Evolutionary conservation across 2,888 invertebrate genomes (phyloP).

Genomic region (Panzeria rudis): DNA sequence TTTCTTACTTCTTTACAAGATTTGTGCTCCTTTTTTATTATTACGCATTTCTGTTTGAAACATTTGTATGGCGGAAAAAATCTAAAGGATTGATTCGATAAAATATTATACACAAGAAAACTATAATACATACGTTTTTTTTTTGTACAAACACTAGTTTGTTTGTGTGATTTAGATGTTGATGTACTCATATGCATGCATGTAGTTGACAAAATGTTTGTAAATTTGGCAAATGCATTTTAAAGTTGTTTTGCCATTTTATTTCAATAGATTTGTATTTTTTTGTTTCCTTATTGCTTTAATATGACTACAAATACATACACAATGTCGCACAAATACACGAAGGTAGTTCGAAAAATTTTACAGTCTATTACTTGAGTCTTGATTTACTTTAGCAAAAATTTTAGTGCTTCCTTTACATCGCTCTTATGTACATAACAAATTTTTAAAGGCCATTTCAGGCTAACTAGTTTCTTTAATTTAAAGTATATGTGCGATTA

Average conservation of each 20-base stretch:
- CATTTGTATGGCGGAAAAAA: background rate
- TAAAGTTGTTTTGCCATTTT: slow-evolving; percentile 57
- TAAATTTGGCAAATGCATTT: slow-evolving; percentile 70
- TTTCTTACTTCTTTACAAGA: background rate
- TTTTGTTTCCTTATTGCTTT: slow-evolving; percentile 36
- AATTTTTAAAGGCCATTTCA: background rate
- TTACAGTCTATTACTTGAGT: too few relatives aligned
- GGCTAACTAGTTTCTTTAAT: background rate
- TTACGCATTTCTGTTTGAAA: slow-evolving; percentile 31
- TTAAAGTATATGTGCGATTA: background rate
- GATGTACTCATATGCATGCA: slow-evolving; percentile 2
- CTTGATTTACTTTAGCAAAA: too few relatives aligned
- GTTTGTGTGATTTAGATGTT: background rate
- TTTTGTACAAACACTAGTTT: background rate
- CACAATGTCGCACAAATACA: background rate
- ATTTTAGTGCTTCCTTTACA: too few relatives aligned
- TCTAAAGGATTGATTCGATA: slow-evolving; percentile 53
- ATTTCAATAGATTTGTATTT: slow-evolving; percentile 44
- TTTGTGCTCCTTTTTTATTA: slow-evolving; percentile 31
- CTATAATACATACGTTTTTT: background rate
- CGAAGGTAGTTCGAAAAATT: background rate
- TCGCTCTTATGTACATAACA: too few relatives aligned
- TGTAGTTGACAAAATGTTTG: slow-evolving; percentile 46
- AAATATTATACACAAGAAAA: slow-evolving; percentile 41
- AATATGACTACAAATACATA: slow-evolving; percentile 11